phyloP scores from a whole-genome alignment of 2,888 invertebrate species.

The Limnephilus lunatus region DNA sequence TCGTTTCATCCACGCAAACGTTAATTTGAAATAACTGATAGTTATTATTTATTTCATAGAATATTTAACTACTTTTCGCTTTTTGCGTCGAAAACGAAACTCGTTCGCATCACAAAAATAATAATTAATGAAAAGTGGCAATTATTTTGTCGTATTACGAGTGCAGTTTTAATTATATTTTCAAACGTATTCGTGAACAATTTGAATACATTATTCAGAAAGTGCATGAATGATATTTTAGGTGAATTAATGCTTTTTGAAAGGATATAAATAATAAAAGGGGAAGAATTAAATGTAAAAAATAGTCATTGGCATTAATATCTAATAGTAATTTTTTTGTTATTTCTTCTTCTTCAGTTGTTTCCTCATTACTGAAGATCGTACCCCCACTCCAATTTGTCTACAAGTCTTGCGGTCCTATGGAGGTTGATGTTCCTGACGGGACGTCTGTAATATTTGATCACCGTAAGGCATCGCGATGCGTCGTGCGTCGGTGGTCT shows the following conservation, averaged over 20 bases:
- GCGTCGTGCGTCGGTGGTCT: too few species aligned
- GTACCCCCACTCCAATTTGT: too few species aligned
- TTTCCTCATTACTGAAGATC: too few species aligned
- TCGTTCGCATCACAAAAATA: background rate
- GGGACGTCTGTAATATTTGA: too few species aligned
- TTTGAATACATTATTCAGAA: background rate
- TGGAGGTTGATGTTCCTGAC: too few species aligned
- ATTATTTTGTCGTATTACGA: background rate
- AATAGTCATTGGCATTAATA: too few species aligned
- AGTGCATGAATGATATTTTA: background rate
- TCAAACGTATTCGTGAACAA: background rate
- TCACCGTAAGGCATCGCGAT: too few species aligned
- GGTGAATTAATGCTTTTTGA: background rate
- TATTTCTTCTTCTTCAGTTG: too few species aligned
- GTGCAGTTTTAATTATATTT: background rate
- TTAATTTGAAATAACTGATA: background rate
- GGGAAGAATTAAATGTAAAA: too few species aligned
- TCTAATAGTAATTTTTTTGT: too few species aligned
- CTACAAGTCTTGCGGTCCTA: too few species aligned
- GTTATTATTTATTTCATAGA: background rate
- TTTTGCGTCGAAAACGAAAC: background rate
- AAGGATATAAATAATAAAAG: too few species aligned
- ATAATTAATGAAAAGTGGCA: background rate
- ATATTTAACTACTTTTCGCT: background rate
- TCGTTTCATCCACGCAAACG: background rate